These are phyloP conservation scores for Drosophila fuyamai DNA, from an alignment of 1,140 invertebrate species.

Conservation along the genomic window DNA sequence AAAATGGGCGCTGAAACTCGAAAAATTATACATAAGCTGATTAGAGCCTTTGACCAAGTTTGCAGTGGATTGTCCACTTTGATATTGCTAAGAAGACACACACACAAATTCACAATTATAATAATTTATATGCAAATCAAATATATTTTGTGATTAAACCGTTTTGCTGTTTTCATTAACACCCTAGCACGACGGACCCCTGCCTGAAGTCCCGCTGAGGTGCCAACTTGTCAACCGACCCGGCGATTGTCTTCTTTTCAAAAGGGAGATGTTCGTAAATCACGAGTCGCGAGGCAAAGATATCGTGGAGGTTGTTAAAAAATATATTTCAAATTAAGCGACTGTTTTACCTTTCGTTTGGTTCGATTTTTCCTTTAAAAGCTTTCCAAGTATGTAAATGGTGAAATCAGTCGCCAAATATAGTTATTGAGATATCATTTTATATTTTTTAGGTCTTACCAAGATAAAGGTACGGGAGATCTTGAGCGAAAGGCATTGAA, in stretches of 20 bases:
- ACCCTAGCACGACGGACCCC: conserved; percentile 39
- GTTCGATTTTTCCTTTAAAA: too few relatives aligned
- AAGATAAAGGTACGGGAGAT: background rate
- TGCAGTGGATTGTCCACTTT: conserved; percentile 19
- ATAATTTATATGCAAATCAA: conserved; percentile 81
- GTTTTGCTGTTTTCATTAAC: conserved; percentile 81
- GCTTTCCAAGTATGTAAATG: too few relatives aligned
- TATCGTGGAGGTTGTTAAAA: background rate
- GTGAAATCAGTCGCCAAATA: too few relatives aligned
- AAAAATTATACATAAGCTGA: conserved; percentile 21
- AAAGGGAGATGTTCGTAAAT: conserved; percentile 30
- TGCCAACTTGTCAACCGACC: conserved; percentile 33
- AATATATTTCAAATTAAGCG: too few relatives aligned
- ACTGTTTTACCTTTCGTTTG: too few relatives aligned
- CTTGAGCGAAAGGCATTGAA: too few relatives aligned
- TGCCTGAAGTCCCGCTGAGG: conserved; percentile 20
- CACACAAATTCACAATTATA: conserved; percentile 23
- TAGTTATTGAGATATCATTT: background rate
- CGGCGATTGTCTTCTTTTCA: conserved; percentile 20
- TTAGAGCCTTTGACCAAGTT: conserved; percentile 41
- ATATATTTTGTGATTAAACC: conserved; percentile 76
- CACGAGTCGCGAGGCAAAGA: background rate
- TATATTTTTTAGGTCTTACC: background rate
- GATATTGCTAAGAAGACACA: conserved; percentile 24
- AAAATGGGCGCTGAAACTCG: background rate